Base-by-base conservation (phyloP, 2,888 invertebrate species). In the Pinctada fucata region DNA sequence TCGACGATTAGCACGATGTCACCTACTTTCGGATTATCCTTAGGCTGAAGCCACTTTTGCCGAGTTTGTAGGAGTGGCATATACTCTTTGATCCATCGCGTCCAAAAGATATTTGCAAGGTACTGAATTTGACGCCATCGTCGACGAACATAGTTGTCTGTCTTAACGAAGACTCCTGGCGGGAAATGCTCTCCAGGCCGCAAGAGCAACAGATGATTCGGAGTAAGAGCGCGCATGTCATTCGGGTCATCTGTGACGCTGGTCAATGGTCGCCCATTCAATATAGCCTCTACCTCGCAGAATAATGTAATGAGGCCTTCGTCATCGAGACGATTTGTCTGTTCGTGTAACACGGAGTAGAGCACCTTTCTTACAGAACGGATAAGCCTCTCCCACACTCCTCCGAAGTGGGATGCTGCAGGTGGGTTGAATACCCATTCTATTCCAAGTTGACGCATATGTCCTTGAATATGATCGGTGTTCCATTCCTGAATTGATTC, bases 181-280 rank as follows among this genome's bases (percentile, higher is more conserved):
- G n/a, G n/a, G n/a, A n/a, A n/a, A n/a, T n/a, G n/a, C n/a, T n/a
- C n/a, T n/a, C n/a, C n/a, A n/a, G n/a, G n/a, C n/a, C n/a, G n/a
- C n/a, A n/a, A n/a, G n/a, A n/a, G n/a, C 45, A 79, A 66, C 5
- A 80, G 51, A 16, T 74, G 70, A 51, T 82, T 84, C 3, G 82
- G 83, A 13, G 83, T 83, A 0, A 84, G 63, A 6, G 82, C 76
- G 63, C 79, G 76, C 13, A 76, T 63, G 71, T 82, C 81, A 50
- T 64, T 66, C 13, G 8, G 68, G 52, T 74, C 45, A 69, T 84
- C 78, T 13, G 80, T 72, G 3, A 51, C 64, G 6, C 16, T 64
- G 1, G 84, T 82, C 8, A 82, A 73, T 10, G 85, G 83, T 31
- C 85, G 66, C 49, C 73, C 69, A 64, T 85, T 85, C 16, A 85